Percentiles rank a stretch among this genome's conserved stretches.
phyloP scores from a whole-genome alignment of 64 coral and sea anemone species.

The Montipora cactus region DNA sequence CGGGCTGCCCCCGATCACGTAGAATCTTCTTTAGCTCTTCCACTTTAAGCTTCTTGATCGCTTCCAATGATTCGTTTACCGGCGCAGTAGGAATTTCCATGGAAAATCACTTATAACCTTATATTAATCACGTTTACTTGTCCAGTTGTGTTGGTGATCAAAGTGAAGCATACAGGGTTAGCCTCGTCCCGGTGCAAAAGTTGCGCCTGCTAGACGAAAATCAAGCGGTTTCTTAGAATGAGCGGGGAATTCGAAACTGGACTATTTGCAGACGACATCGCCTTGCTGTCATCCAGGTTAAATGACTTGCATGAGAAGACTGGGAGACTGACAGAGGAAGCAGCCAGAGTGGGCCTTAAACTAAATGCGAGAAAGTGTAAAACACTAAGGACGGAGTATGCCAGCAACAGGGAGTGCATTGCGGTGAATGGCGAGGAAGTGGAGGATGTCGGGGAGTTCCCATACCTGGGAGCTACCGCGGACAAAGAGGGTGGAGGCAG shows the following conservation, averaged over 20 bases:
- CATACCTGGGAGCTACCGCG: no score
- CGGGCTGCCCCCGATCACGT: constrained; percentile 37
- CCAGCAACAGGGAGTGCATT: no score
- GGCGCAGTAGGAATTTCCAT: not conserved
- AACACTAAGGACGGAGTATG: no score
- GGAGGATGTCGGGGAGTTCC: no score
- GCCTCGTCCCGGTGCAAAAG: constrained; percentile 1
- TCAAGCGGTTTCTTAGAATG: not conserved
- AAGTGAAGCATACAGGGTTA: not conserved
- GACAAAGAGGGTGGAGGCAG: no score
- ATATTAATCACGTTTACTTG: not conserved
- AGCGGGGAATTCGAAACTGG: not conserved
- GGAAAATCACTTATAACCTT: constrained; percentile 2
- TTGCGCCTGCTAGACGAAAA: constrained; percentile 19
- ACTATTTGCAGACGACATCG: no score
- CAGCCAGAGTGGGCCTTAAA: no score
- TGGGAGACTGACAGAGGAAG: no score
- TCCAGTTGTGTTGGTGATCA: not conserved
- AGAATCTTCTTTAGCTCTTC: constrained; percentile 55
- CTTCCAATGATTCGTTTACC: constrained; percentile 1
- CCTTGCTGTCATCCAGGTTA: no score
- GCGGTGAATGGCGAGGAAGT: no score
- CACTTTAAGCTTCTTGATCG: constrained; percentile 28
- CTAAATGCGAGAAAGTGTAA: no score
- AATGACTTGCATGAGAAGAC: no score